Evolutionary conservation across 2,888 invertebrate species (phyloP), one percentile per base, ranked within the genome.

Genomic region (Falcaria lacertinaria): DNA sequence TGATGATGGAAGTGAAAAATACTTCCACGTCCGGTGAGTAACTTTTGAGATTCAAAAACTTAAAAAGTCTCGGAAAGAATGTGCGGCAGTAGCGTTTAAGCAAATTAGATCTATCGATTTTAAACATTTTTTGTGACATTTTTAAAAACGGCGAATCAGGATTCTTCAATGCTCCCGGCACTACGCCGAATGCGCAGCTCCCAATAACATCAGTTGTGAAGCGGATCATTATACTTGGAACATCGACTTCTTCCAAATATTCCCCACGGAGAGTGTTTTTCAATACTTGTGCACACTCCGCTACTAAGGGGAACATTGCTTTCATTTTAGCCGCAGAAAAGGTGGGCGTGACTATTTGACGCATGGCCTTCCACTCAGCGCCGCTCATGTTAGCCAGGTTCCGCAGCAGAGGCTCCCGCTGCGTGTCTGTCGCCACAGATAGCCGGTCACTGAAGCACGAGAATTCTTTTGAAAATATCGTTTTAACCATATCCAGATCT

Each of bases 281-380:
- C 14, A 89, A 63, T 4, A 78, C 70, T 47, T 69, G 69, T 0
- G 87, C 80, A 59, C 89, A 89, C 6, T 86, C 84, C 2, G 72
- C 73, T 37, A 89, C 63, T 34, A 89, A 63, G 15, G 87, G 86
- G 53, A 89, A 89, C 89, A 89, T 89, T 3, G 80, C 88, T 52
- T 87, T 89, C 85, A 89, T 88, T 57, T 89, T 89, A 17, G 82
- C 88, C 8, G 88, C 81, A 3, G 89, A 87, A 54, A 89, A 89
- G n/a, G 86, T 80, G 8, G 89, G 88, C 4, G 85, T 80, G 11
- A 89, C 79, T 43, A 87, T 84, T 22, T 84, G 81, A 40, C 89
- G 65, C 85, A 89, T 87, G 17, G 78, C 72, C 55, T 76, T 86
- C 89, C 89, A 89, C 50, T 88, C 88, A 2, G 74, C 49, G n/a